Base-by-base conservation (phyloP, 2,113 vertebrate genomes). In the Myodes glareolus region DNA sequence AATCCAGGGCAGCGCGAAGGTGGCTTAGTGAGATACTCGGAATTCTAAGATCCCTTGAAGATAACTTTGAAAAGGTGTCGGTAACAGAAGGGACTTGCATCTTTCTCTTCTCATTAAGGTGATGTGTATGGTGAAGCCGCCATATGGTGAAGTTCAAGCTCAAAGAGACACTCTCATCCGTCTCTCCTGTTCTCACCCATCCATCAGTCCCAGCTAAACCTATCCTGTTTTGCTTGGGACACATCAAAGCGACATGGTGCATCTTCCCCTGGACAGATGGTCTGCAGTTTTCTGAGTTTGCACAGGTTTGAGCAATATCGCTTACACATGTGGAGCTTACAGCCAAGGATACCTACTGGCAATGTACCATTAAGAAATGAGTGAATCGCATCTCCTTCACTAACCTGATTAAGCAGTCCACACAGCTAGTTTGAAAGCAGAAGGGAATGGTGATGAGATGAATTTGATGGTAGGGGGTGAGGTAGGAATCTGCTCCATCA, bases 51-150 rank as follows among this genome's bases (percentile, higher is more conserved):
- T 72, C 90, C 55, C 61, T 84, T 31, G 82, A 58, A n/a, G 8
- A 73, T 45, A 70, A 16, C 63, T 85, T 12, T 81, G 21, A 67
- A 80, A 78, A 8, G 58, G 25, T 86, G 87, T 89, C 36, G 58
- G 88, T 55, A 55, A 80, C 1, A 78, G 39, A 94, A 86, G 29
- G 84, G 82, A 72, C 50, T 84, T 81, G 52, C 17, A 19, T 55
- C 17, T 91, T 90, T 95, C 23, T 81, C 31, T 50, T 80, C 25
- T 94, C 33, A 6, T 92, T 78, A 95, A 92, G 85, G 84, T 42
- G 42, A 89, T 45, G 17, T 42, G 17, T 25, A 86, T 31, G 23
- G 47, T 82, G 9, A 88, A 84, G 25, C 7, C 61, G 45, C 5
- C 5, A 80, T n/a, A 58, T 88, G 63, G 73, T 88, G 58, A 90